phyloP scores from a whole-genome alignment of 2,797 vertebrate species.

The Dryobates pubescens region DNA sequence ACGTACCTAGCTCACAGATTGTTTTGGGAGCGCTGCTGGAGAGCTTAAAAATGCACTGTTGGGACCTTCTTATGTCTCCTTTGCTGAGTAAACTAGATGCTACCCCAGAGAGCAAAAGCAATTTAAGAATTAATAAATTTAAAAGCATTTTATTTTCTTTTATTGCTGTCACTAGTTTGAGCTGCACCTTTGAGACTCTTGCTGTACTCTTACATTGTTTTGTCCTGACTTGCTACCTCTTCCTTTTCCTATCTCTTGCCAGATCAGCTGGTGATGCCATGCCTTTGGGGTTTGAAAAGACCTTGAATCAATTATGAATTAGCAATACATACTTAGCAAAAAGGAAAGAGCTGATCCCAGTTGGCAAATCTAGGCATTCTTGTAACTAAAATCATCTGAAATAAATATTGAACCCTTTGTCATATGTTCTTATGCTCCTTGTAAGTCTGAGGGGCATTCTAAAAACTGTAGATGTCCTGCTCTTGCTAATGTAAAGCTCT shows the following conservation, averaged over 20 bases:
- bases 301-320: not conserved
- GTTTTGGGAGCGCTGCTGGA: not conserved
- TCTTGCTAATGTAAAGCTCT: not conserved
- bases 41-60: not conserved
- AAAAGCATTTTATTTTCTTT: conserved; percentile 35
- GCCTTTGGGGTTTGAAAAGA: not conserved
- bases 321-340: not conserved
- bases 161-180: not conserved
- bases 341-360: not conserved
- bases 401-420: not conserved
- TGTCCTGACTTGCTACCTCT: not conserved
- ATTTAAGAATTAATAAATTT: conserved; percentile 34
- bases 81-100: not conserved
- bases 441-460: not conserved
- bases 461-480: not conserved
- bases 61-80: not conserved
- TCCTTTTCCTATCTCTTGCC: not conserved
- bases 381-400: not conserved
- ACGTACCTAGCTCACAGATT: not conserved
- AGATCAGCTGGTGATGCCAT: not conserved
- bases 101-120: conserved; percentile 3
- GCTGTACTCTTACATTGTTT: not conserved
- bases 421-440: not conserved
- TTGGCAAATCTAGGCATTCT: not conserved
- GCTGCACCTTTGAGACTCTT: not conserved